Evolutionary conservation across 1,140 invertebrate genomes (phyloP), one percentile per base, ranked within the genome.

Genomic region (Pseudomyrmex cubaensis): DNA sequence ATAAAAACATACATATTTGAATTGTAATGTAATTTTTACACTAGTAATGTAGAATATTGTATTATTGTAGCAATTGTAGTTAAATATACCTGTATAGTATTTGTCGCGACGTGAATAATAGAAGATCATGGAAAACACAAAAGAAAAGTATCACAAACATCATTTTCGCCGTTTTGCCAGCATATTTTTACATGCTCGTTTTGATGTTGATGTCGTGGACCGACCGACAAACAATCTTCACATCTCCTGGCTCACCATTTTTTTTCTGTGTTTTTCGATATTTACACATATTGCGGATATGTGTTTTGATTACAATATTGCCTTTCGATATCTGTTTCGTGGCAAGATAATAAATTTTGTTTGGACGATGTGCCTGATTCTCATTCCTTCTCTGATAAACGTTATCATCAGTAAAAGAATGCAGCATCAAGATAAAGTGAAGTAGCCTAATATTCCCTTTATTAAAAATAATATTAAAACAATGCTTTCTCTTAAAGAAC

Each of bases 301-400:
- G 13, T 91, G 86, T 48, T 90, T 95, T 75, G 95, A 96, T 92
- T 93, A 95, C 4, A 95, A 95, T 89, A 86, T 95, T 7, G 94
- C 95, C 1, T 90, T 92, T 62, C 88, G 92, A 75, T 95, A 95
- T 85, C 92, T 93, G 62, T 64, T 91, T 13, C 75, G 87, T 22
- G 88, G 91, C 0, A 90, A 94, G 86, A 85, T 90, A 61, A 84
- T 17, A 44, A 95, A 95, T 85, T 95, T 95, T 82, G 74, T 87
- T 48, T 93, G 94, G 85, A 95, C 95, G 22, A 82, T 94, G 35
- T 67, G 91, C 67, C 94, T 95, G 73, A 94, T 95, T n/a, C 85
- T 95, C 72, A 73, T 95, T 89, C 95, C 95, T n/a, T 95, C 95
- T 8, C 89, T 95, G 59, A 93, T 95, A 57, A 95, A 95, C 85